Conservation (phyloP, 2,888 invertebrate species). For the Cactoblastis cactorum region DNA sequence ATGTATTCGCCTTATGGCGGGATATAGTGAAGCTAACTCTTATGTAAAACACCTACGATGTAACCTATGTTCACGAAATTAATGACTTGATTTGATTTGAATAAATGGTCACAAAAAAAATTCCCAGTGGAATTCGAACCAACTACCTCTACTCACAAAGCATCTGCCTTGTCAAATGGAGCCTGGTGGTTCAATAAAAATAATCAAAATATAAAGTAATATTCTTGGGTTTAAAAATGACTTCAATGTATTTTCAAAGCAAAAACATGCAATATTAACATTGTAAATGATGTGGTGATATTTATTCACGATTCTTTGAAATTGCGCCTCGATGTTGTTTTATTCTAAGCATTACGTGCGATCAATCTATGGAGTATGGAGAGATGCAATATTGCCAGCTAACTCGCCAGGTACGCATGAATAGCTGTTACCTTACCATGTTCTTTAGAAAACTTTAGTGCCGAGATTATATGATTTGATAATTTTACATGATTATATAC, state of each 20-base stretch:
- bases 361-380: neutral
- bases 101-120: too few relatives aligned
- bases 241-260: conserved; percentile 41
- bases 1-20: too few relatives aligned
- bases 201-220: conserved; percentile 43
- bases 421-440: neutral
- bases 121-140: too few relatives aligned
- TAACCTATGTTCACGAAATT: too few relatives aligned
- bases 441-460: neutral
- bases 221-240: conserved; percentile 38
- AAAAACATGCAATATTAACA: conserved; percentile 48
- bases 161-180: too few relatives aligned
- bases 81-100: too few relatives aligned
- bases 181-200: too few relatives aligned
- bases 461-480: neutral
- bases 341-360: conserved; percentile 18
- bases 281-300: conserved; percentile 44
- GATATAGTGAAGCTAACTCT: too few relatives aligned
- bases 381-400: conserved; percentile 3
- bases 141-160: too few relatives aligned
- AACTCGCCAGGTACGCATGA: conserved; percentile 5
- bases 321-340: conserved; percentile 26
- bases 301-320: conserved; percentile 40
- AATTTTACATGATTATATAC: too few relatives aligned
- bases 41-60: too few relatives aligned